These are phyloP conservation scores for Microctenopoma lineatum DNA, from an alignment of 2,797 vertebrate species.

Conservation along the genomic window DNA sequence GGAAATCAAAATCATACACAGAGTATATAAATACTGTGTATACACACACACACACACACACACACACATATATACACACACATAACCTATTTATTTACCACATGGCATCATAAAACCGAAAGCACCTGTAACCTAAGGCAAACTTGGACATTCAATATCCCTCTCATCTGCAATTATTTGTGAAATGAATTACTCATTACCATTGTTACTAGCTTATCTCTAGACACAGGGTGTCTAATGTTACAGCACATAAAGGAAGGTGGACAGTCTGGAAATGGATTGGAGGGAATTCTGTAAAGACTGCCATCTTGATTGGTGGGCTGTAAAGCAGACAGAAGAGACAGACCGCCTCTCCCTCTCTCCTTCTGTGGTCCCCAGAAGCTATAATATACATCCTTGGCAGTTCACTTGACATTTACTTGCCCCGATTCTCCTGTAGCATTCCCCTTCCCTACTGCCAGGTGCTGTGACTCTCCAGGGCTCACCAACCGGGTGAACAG, in stretches of 20 bases:
- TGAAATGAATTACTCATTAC: slow-evolving; percentile 50
- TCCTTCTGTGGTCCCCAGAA: slow-evolving; percentile 85
- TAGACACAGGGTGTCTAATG: slow-evolving; percentile 40
- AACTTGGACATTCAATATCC: not conserved
- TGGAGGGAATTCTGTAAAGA: slow-evolving; percentile 77
- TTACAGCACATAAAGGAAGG: slow-evolving; percentile 58
- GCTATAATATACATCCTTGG: slow-evolving; percentile 92
- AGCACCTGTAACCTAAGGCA: no score
- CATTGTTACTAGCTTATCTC: slow-evolving; percentile 45
- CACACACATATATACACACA: no score
- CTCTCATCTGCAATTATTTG: not conserved
- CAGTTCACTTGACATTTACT: slow-evolving; percentile 93
- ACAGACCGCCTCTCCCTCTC: slow-evolving; percentile 69
- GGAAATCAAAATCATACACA: no score
- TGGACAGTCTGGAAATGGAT: slow-evolving; percentile 78
- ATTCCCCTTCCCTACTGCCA: slow-evolving; percentile 85
- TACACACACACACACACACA: no score
- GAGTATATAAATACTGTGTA: no score
- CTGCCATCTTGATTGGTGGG: slow-evolving; percentile 72
- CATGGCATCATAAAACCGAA: no score
- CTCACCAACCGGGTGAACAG: slow-evolving; percentile 87
- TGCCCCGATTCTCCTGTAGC: slow-evolving; percentile 85
- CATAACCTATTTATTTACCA: no score
- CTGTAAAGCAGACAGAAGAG: slow-evolving; percentile 88
- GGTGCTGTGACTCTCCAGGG: slow-evolving; percentile 86